phyloP scores from a whole-genome alignment of 2,113 vertebrate species.

The Phainopepla nitens region DNA sequence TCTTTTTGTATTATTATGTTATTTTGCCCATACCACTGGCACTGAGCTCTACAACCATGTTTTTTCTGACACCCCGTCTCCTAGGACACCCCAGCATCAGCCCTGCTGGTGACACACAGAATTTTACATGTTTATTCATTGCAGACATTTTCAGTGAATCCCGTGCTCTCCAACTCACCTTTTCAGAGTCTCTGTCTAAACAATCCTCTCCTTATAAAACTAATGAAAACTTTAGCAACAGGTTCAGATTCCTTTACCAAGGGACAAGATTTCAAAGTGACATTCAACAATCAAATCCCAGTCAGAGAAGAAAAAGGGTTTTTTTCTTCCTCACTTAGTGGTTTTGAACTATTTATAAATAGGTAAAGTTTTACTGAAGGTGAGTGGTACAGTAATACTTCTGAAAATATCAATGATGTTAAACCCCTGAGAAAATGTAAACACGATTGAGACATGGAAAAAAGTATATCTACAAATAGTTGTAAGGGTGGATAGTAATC shows the following conservation, averaged over 20 bases:
- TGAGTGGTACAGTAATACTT: background rate
- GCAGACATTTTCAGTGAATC: background rate
- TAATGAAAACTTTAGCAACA: background rate
- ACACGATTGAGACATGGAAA: background rate
- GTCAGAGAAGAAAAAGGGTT: background rate
- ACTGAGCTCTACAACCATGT: background rate
- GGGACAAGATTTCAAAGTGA: background rate
- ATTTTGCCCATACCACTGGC: background rate
- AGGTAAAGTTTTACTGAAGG: background rate
- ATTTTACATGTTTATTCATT: background rate
- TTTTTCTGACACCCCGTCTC: background rate
- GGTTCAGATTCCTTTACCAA: background rate
- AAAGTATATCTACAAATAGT: background rate
- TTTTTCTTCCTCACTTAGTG: background rate
- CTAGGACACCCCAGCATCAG: background rate
- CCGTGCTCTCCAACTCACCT: background rate
- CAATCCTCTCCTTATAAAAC: background rate
- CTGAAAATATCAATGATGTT: background rate
- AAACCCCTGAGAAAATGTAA: background rate
- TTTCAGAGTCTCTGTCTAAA: background rate
- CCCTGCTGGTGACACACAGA: background rate
- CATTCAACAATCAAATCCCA: background rate
- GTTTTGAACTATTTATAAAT: background rate
- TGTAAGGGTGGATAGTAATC: background rate
- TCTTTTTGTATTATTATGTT: background rate